Base-by-base conservation (phyloP, 2,888 invertebrate genomes). In the Cataglyphis cursor region DNA sequence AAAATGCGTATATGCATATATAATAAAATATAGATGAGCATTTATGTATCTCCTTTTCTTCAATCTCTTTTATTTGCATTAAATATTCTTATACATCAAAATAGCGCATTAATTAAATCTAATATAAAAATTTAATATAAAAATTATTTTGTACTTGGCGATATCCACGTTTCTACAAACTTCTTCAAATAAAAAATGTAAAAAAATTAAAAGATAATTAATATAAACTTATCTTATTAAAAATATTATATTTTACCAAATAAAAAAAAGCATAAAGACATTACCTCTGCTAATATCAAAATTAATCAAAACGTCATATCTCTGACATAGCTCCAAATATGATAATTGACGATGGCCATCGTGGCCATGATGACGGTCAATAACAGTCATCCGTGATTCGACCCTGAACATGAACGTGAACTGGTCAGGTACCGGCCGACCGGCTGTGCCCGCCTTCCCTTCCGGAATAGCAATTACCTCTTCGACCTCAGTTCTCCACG, bases 381-480 rank as follows among this genome's bases (percentile, higher is more conserved):
- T 93, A 94, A 93, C 93, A 94, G 92, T 91, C 87, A 90, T 54
- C 81, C 76, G 73, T 89, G 84, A 87, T 81, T 89, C 89, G 92
- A 88, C 92, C 93, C 87, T 94, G 93, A 93, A 92, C 93, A 90
- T 94, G 93, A 93, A 93, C 92, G 90, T 90, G 91, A 93, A 92
- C 91, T 92, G 93, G 92, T 92, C 93, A 93, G 89, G 88, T 90
- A 91, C 88, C 90, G 87, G 91, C 91, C 90, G 90, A 92, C 88
- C 88, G 87, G 86, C 84, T 81, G 57, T 88, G 90, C 88, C 91
- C 91, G 91, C 91, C 90, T 93, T 93, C 91, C 91, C 91, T 91
- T 90, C 90, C 89, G 84, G 92, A 92, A 93, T 92, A 93, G 90
- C 90, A 91, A 92, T 90, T 90, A 90, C 90, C 90, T 90, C 90